These are phyloP conservation scores for Dioctria linearis DNA, from an alignment of 2,888 invertebrate genomes.

Conservation along the genomic window DNA sequence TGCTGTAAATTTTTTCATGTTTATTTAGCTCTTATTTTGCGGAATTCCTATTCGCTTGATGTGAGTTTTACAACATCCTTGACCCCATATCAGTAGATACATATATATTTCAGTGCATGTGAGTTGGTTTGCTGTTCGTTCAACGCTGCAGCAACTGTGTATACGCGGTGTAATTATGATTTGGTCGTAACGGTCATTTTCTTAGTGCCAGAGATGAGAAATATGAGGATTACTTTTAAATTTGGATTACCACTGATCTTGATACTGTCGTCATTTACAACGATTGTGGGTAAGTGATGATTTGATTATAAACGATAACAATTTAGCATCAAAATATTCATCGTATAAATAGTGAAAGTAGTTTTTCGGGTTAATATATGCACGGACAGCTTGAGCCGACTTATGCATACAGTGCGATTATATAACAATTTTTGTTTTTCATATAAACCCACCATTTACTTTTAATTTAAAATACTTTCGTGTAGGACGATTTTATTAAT, in stretches of 20 bases:
- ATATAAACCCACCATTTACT: too few relatives aligned
- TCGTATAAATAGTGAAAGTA: neutral
- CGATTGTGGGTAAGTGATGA: neutral
- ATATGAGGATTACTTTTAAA: constrained; percentile 41
- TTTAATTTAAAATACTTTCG: too few relatives aligned
- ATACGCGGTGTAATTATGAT: constrained; percentile 32
- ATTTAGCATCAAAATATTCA: neutral
- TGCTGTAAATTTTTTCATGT: neutral
- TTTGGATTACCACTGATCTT: constrained; percentile 30
- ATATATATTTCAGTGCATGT: neutral
- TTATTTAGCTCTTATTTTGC: constrained; percentile 12
- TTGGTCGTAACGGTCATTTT: constrained; percentile 16
- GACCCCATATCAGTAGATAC: neutral
- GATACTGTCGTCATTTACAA: neutral
- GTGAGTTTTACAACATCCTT: constrained; percentile 24
- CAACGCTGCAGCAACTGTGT: neutral
- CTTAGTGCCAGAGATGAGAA: constrained; percentile 15
- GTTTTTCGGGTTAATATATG: neutral
- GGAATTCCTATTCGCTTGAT: constrained; percentile 5
- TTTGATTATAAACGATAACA: neutral
- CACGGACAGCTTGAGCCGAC: too few relatives aligned
- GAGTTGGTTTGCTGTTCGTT: constrained; percentile 14
- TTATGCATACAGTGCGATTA: too few relatives aligned
- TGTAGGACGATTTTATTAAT: too few relatives aligned
- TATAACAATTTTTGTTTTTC: too few relatives aligned